Evolutionary conservation across 2,888 invertebrate species (phyloP).

Genomic region (Tyria jacobaeae): DNA sequence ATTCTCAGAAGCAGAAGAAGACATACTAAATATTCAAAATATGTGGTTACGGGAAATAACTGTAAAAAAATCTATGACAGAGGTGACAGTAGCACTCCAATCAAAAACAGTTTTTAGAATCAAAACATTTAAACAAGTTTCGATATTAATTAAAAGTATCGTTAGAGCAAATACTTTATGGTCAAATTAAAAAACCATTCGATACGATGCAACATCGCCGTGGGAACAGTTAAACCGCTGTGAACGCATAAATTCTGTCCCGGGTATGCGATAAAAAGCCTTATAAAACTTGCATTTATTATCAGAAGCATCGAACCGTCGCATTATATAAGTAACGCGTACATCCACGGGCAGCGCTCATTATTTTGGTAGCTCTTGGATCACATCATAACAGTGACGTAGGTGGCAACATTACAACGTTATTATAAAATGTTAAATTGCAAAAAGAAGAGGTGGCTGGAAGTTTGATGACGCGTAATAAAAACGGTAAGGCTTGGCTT

Average conservation of each 20-base stretch:
- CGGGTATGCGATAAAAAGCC: constrained; percentile 67
- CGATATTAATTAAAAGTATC: constrained; percentile 63
- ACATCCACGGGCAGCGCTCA: constrained; percentile 59
- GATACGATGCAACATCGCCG: constrained; percentile 65
- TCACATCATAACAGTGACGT: constrained; percentile 32
- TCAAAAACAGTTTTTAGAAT: background rate
- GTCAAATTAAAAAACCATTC: constrained; percentile 65
- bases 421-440: too few species aligned
- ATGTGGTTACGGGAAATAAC: too few species aligned
- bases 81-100: background rate
- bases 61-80: too few species aligned
- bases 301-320: constrained; percentile 60
- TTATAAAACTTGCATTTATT: constrained; percentile 77
- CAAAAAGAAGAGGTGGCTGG: too few species aligned
- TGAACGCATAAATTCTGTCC: constrained; percentile 66
- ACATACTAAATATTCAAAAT: too few species aligned
- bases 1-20: too few species aligned
- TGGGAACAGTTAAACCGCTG: constrained; percentile 70
- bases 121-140: constrained; percentile 39
- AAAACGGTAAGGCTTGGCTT: too few species aligned
- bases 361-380: constrained; percentile 66
- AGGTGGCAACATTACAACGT: constrained; percentile 4
- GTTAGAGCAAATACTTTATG: constrained; percentile 65
- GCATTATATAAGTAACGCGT: constrained; percentile 63
- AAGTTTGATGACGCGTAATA: too few species aligned